Conservation (phyloP, 2,113 vertebrate species). For the Capreolus pygargus region DNA sequence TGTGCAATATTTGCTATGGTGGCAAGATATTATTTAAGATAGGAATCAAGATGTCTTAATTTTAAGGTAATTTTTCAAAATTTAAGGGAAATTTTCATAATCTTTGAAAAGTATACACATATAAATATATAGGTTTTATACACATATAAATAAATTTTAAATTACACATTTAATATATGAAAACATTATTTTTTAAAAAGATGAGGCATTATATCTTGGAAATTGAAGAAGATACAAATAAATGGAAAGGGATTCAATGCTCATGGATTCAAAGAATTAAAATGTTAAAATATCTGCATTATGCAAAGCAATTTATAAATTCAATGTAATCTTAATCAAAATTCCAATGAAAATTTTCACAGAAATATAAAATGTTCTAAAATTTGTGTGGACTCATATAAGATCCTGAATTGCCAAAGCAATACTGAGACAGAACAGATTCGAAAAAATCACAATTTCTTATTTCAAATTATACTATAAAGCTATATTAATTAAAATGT, state of each 20-base stretch:
- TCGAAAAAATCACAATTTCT: not conserved
- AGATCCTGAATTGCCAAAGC: not conserved
- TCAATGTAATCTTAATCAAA: not conserved
- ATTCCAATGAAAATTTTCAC: not conserved
- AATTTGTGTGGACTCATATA: not conserved
- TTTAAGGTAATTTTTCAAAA: not conserved
- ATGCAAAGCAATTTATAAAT: not conserved
- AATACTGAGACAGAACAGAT: not conserved
- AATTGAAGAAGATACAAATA: not conserved
- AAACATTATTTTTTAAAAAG: not conserved
- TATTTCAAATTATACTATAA: not conserved
- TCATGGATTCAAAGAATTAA: not conserved
- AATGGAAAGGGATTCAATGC: not conserved
- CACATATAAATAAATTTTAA: not conserved
- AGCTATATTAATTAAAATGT: not conserved
- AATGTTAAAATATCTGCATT: not conserved
- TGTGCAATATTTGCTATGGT: not conserved
- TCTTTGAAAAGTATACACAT: not conserved
- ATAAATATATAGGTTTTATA: not conserved
- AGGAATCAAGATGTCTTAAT: not conserved
- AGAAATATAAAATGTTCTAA: not conserved
- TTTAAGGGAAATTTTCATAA: not conserved
- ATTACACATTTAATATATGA: not conserved
- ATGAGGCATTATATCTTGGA: not conserved
- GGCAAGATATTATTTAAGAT: not conserved